Evolutionary conservation across 2,113 vertebrate species (phyloP).

Genomic region (Xerus inauris): DNA sequence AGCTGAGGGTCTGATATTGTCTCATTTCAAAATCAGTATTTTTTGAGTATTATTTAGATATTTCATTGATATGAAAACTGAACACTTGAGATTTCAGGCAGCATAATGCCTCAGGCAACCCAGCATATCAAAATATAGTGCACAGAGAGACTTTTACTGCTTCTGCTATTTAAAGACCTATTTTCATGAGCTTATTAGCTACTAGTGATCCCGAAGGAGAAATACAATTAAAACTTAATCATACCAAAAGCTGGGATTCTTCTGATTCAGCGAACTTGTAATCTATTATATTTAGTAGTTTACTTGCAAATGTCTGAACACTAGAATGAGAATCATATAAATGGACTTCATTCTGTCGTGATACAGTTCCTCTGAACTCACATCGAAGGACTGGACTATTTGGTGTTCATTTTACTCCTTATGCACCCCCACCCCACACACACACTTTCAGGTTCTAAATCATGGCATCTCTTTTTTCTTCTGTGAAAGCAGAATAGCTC

Average conservation of each 20-base stretch:
- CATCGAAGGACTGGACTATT: conserved; percentile 29
- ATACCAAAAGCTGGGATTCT: conserved; percentile 88
- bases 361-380: conserved; percentile 59
- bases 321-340: conserved; percentile 72
- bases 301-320: conserved; percentile 84
- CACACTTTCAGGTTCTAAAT: conserved; percentile 63
- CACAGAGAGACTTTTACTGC: conserved; percentile 85
- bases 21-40: conserved; percentile 69
- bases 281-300: conserved; percentile 88
- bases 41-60: conserved; percentile 78
- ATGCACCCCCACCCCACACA: background rate
- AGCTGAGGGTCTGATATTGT: conserved; percentile 1
- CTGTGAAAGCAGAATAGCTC: conserved; percentile 57
- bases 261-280: conserved; percentile 88
- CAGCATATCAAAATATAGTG: conserved; percentile 84
- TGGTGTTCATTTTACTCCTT: background rate
- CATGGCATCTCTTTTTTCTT: conserved; percentile 64
- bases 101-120: conserved; percentile 77
- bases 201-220: conserved; percentile 89
- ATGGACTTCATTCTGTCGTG: conserved; percentile 68
- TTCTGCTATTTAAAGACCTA: conserved; percentile 88
- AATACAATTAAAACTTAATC: conserved; percentile 91
- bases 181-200: conserved; percentile 89
- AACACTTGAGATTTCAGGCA: conserved; percentile 80
- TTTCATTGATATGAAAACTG: conserved; percentile 83